Percentiles rank a stretch among this genome's conserved stretches.
These are phyloP conservation scores for Nemopilema nomurai DNA, from an alignment of 30 jellyfish, hydroid and myxozoan species.

Conservation along the genomic window DNA sequence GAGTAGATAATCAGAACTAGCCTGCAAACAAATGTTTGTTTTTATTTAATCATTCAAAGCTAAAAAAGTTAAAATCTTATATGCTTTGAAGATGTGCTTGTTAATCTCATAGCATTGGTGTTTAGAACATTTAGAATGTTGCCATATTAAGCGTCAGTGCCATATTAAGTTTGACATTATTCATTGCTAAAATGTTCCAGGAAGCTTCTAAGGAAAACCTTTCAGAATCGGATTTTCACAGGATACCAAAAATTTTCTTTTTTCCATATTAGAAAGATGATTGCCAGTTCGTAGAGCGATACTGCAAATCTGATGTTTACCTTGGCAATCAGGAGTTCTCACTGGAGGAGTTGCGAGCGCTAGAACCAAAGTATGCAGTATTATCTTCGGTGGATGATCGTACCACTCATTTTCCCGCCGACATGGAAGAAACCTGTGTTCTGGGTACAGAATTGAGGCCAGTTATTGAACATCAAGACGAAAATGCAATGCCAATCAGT, in stretches of 20 bases:
- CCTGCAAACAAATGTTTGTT: no score
- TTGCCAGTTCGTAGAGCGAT: conserved; percentile 12
- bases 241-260: not conserved
- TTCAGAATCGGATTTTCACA: not conserved
- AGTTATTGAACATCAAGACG: not conserved
- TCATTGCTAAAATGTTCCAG: no score
- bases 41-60: no score
- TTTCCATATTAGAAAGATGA: conserved; percentile 31
- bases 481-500: not conserved
- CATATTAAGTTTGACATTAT: no score
- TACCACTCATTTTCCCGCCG: conserved; percentile 19
- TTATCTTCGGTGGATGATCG: not conserved
- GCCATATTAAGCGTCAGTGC: no score
- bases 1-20: no score
- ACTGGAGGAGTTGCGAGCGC: conserved; percentile 86
- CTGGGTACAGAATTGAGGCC: not conserved
- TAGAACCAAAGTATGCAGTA: conserved; percentile 1
- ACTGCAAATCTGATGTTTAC: conserved; percentile 68
- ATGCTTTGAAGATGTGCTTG: no score
- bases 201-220: no score
- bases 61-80: no score
- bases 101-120: no score
- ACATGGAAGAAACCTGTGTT: conserved; percentile 56
- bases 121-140: no score
- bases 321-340: conserved; percentile 83